These are phyloP conservation scores for Trypoxylus dichotomus DNA, from an alignment of 1,140 invertebrate genomes.

Conservation along the genomic window DNA sequence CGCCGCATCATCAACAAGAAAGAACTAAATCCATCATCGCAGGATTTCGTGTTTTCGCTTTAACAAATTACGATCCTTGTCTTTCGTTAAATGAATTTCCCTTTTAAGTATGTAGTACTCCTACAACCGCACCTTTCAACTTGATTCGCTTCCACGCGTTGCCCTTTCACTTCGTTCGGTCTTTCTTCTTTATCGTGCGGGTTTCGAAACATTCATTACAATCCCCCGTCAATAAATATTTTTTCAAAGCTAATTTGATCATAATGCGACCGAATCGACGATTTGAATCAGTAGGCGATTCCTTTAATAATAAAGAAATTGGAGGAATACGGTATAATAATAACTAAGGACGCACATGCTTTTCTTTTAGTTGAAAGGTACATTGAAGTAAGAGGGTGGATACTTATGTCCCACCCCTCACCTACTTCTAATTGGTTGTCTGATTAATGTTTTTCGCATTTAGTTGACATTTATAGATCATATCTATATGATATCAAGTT, in stretches of 20 bases:
- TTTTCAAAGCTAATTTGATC: neutral
- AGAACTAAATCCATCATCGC: neutral
- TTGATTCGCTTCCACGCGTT: neutral
- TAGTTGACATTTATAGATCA: too few relatives aligned
- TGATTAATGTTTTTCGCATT: too few relatives aligned
- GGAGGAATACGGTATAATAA: too few relatives aligned
- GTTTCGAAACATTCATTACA: neutral
- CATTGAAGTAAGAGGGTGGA: too few relatives aligned
- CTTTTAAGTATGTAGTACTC: neutral
- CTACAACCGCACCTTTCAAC: neutral
- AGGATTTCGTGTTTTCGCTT: neutral
- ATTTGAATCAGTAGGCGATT: too few relatives aligned
- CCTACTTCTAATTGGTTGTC: too few relatives aligned
- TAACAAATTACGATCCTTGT: neutral
- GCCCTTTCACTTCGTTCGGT: neutral
- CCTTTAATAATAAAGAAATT: too few relatives aligned
- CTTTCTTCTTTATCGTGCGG: neutral
- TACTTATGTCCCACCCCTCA: too few relatives aligned
- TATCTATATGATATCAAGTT: too few relatives aligned
- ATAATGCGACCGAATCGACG: neutral
- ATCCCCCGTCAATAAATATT: neutral
- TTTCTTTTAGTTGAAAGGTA: too few relatives aligned
- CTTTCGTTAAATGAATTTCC: conserved; percentile 2
- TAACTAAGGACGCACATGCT: too few relatives aligned
- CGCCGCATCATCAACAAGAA: neutral